A percentile compares a stretch with the other conserved stretches of the same genome.
Evolutionary conservation across 2,797 vertebrate genomes (phyloP).

Genomic region (Sylvia borin): DNA sequence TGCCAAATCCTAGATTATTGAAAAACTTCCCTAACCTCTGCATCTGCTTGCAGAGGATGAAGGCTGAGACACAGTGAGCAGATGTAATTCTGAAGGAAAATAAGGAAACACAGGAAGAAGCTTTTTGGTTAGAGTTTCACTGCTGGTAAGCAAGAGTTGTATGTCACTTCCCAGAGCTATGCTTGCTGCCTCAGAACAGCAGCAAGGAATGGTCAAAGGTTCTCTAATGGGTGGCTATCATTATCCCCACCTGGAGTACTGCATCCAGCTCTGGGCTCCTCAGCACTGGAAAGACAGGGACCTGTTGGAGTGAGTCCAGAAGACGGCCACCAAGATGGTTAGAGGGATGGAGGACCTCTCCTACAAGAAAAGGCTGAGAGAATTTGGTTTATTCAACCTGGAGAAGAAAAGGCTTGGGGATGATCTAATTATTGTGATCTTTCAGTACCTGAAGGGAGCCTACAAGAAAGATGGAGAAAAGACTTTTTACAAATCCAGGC

Average conservation of each 20-base stretch:
- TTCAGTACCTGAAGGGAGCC: neutral
- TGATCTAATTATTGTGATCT: neutral
- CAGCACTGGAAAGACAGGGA: neutral
- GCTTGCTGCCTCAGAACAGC: neutral
- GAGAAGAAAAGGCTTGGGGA: neutral
- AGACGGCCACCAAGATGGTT: neutral
- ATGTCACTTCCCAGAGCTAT: neutral
- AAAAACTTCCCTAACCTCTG: neutral
- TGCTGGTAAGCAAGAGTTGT: neutral
- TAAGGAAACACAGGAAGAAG: neutral
- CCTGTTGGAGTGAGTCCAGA: neutral
- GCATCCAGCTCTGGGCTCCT: neutral
- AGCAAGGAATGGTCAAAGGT: neutral
- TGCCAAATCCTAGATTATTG: neutral
- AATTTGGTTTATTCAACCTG: neutral
- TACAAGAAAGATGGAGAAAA: neutral
- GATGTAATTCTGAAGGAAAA: neutral
- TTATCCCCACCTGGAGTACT: neutral
- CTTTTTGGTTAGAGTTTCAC: neutral
- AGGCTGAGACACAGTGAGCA: neutral
- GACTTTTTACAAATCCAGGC: neutral
- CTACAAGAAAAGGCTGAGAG: neutral
- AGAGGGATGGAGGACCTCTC: neutral
- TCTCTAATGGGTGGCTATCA: fast-evolving
- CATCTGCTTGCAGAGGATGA: neutral